Evolutionary conservation across 2,113 vertebrate species (phyloP).

Genomic region (Tringa solitaria): DNA sequence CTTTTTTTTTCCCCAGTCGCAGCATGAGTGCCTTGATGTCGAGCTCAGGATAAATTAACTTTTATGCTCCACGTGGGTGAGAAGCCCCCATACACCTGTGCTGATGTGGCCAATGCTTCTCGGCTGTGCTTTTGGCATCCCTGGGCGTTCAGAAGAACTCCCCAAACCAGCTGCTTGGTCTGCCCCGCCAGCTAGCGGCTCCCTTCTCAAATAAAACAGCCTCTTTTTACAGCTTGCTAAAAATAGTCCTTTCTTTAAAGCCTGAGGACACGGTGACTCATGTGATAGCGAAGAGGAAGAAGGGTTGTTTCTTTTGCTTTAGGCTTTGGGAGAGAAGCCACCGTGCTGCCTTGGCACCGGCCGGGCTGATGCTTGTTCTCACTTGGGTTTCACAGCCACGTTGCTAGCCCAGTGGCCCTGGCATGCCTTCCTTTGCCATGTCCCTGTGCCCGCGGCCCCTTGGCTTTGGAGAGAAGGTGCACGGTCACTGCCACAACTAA

Average conservation of each 20-base stretch:
- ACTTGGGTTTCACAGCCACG: accelerated
- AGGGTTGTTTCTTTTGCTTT: background rate
- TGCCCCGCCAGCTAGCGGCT: background rate
- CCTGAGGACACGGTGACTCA: background rate
- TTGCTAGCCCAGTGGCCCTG: background rate
- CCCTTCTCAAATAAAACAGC: background rate
- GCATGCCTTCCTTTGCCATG: background rate
- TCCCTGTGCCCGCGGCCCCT: background rate
- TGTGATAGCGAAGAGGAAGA: background rate
- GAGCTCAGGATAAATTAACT: background rate
- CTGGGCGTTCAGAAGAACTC: background rate
- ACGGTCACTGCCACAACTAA: background rate
- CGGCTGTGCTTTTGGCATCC: accelerated
- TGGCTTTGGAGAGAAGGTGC: background rate
- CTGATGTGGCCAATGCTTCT: background rate
- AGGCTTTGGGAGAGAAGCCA: background rate
- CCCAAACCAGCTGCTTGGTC: background rate
- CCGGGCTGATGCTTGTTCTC: background rate
- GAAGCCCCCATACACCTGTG: accelerated
- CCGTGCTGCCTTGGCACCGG: background rate
- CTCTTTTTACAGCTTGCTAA: constrained; percentile 27
- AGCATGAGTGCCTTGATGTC: background rate
- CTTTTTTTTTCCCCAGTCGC: accelerated
- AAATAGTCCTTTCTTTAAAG: constrained; percentile 1
- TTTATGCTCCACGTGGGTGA: accelerated